Evolutionary conservation across 2,888 invertebrate genomes (phyloP).

Genomic region (Dione juno): DNA sequence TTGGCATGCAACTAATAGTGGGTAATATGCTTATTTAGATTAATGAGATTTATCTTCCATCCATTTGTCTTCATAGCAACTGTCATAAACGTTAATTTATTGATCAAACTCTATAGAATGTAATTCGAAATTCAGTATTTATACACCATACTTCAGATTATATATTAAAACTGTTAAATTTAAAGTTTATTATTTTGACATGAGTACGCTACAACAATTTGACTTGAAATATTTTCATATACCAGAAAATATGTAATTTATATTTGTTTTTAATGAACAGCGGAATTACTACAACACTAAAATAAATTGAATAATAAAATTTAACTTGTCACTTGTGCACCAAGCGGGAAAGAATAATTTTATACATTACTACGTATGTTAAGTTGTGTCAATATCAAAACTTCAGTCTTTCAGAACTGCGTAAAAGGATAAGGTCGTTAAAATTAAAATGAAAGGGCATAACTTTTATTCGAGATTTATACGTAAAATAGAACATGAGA

Average conservation of each 20-base stretch:
- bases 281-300: too few species aligned
- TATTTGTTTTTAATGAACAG: too few species aligned
- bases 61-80: not conserved
- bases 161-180: too few species aligned
- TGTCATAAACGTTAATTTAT: not conserved
- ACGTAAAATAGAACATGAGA: constrained; percentile 20
- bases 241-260: too few species aligned
- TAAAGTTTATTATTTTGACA: too few species aligned
- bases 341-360: not conserved
- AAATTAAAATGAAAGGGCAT: constrained; percentile 2
- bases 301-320: not conserved
- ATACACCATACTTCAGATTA: not conserved
- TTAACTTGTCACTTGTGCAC: not conserved
- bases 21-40: not conserved
- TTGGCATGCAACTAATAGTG: not conserved
- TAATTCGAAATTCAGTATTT: not conserved
- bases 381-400: constrained; percentile 10
- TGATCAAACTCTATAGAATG: not conserved
- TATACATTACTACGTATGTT: not conserved
- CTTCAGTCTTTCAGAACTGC: not conserved
- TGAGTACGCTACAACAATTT: too few species aligned
- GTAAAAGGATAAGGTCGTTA: constrained; percentile 11
- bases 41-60: not conserved
- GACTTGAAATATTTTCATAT: too few species aligned
- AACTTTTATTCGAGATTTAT: constrained; percentile 14